phyloP scores from a whole-genome alignment of 1,140 invertebrate genomes.

The Latrodectus geometricus region DNA sequence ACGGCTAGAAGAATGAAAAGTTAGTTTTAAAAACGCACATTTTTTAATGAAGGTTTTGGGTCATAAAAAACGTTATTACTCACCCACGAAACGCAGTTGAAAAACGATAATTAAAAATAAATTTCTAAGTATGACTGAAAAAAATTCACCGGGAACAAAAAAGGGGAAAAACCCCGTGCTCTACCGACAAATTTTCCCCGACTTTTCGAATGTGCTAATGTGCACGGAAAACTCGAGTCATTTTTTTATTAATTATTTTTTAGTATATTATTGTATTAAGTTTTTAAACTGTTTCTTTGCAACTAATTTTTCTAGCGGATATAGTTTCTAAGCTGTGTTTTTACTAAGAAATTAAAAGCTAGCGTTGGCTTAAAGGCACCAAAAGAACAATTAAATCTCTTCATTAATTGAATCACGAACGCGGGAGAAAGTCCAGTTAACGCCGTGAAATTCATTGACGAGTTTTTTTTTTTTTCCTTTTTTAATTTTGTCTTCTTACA shows the following conservation, averaged over 20 bases:
- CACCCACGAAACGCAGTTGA: constrained; percentile 56
- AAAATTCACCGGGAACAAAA: background rate
- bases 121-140: constrained; percentile 39
- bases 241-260: constrained; percentile 60
- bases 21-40: constrained; percentile 58
- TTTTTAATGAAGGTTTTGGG: constrained; percentile 46
- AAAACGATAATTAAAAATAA: constrained; percentile 62
- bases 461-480: constrained; percentile 24
- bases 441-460: background rate
- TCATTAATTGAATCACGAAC: constrained; percentile 61
- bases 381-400: constrained; percentile 59
- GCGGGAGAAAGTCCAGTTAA: constrained; percentile 26
- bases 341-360: constrained; percentile 55
- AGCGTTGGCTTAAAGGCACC: constrained; percentile 34
- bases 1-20: constrained; percentile 41
- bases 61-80: constrained; percentile 34
- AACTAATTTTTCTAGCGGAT: constrained; percentile 42
- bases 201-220: constrained; percentile 34
- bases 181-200: background rate
- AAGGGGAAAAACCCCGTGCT: constrained; percentile 20
- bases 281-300: constrained; percentile 61
- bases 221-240: constrained; percentile 31
- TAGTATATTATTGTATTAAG: constrained; percentile 61
- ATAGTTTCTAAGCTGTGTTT: constrained; percentile 36
- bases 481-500: constrained; percentile 24